A percentile compares a stretch with the other conserved stretches of the same genome.
Evolutionary conservation across 2,797 vertebrate species (phyloP).

Genomic region (Malurus leucopterus): DNA sequence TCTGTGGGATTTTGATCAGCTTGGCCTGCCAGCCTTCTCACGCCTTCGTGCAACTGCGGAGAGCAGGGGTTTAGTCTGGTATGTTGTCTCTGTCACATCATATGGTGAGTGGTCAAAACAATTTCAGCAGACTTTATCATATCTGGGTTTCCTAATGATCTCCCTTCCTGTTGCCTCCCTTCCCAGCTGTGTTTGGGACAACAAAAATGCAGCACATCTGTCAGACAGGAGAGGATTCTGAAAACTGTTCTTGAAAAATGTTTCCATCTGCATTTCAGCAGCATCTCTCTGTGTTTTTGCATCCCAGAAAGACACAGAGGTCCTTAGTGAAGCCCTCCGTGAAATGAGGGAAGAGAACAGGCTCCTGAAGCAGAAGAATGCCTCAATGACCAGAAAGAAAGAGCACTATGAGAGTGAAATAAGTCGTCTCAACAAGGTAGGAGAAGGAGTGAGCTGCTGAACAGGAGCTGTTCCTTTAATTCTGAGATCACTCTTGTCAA

Average conservation of each 20-base stretch:
- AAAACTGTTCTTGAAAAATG: neutral
- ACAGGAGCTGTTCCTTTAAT: neutral
- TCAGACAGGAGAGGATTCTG: neutral
- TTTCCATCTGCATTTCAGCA: conserved; percentile 6
- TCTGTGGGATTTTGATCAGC: neutral
- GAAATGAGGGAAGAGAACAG: conserved; percentile 69
- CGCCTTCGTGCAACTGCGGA: neutral
- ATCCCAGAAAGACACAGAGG: conserved; percentile 53
- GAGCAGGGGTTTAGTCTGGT: neutral
- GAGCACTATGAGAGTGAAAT: conserved; percentile 72
- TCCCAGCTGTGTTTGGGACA: conserved; percentile 1
- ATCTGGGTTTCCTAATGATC: neutral
- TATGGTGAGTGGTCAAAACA: conserved; percentile 10
- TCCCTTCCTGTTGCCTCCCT: conserved; percentile 4
- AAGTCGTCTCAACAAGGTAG: conserved; percentile 73
- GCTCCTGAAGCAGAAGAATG: conserved; percentile 63
- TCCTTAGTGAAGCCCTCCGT: conserved; percentile 41
- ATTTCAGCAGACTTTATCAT: neutral
- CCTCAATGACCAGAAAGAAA: conserved; percentile 41
- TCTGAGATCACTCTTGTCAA: neutral
- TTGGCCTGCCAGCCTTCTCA: neutral
- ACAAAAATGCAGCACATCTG: conserved; percentile 13
- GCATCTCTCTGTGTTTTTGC: conserved; percentile 19
- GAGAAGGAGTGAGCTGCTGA: neutral
- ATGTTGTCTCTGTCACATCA: neutral